Evolutionary conservation across 2,113 vertebrate species (phyloP).

Genomic region (Perccottus glenii): DNA sequence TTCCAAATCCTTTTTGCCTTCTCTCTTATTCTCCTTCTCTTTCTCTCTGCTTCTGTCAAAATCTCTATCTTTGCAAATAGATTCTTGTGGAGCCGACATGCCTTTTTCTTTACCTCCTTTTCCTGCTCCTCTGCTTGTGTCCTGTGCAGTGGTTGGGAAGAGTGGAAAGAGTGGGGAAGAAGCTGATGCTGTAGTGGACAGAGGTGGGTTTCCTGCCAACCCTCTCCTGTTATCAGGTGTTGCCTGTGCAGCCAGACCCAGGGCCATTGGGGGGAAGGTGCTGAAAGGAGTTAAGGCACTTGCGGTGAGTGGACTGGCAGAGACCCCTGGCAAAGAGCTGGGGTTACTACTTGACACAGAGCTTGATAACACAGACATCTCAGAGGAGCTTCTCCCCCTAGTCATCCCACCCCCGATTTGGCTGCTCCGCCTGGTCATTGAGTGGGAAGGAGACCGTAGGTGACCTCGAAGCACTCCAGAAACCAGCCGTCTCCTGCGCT

Average conservation of each 20-base stretch:
- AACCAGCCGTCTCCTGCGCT: slow-evolving; percentile 83
- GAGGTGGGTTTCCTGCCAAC: slow-evolving; percentile 77
- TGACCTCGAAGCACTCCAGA: slow-evolving; percentile 85
- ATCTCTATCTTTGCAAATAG: slow-evolving; percentile 85
- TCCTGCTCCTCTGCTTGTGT: slow-evolving; percentile 65
- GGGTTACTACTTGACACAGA: slow-evolving; percentile 75
- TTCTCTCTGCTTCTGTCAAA: slow-evolving; percentile 82
- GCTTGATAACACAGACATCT: slow-evolving; percentile 69
- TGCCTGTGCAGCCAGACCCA: slow-evolving; percentile 68
- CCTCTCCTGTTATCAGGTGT: slow-evolving; percentile 78
- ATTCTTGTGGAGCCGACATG: slow-evolving; percentile 75
- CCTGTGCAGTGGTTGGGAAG: slow-evolving; percentile 80
- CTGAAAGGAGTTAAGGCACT: slow-evolving; percentile 96
- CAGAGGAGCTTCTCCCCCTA: slow-evolving; percentile 74
- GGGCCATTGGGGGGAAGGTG: slow-evolving; percentile 70
- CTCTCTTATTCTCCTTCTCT: slow-evolving; percentile 95
- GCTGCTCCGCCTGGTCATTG: slow-evolving; percentile 96
- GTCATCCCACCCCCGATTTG: slow-evolving; percentile 80
- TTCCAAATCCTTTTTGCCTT: slow-evolving; percentile 86
- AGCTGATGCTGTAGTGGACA: slow-evolving; percentile 81
- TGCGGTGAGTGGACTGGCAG: slow-evolving; percentile 88
- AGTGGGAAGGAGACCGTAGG: slow-evolving; percentile 92
- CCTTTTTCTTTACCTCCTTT: slow-evolving; percentile 81
- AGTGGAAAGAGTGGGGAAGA: slow-evolving; percentile 79
- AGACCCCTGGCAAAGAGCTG: slow-evolving; percentile 86